Base-by-base conservation (phyloP, 2,113 vertebrate species). In the Oncorhynchus masou region DNA sequence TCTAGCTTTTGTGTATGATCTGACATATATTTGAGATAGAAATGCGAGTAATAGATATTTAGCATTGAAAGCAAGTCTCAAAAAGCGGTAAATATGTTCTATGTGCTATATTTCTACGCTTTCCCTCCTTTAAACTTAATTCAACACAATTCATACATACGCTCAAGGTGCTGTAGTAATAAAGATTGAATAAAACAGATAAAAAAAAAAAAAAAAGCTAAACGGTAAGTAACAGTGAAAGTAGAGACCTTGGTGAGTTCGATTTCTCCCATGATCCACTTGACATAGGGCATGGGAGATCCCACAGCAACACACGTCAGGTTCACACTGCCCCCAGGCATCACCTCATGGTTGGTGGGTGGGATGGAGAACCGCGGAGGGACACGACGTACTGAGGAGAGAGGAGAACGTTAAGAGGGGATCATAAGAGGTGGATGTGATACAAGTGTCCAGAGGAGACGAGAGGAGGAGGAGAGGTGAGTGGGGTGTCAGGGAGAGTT, bases 291-390 rank as follows among this genome's bases (percentile, higher is more conserved):
- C 97, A 98, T 98, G 0, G 97, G 97, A 0, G 97, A 96, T 1
- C 97, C 97, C 83, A 98, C 96, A 0, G 97, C 97, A 67, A 98
- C 97, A 0, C 97, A 98, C 0, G 97, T 98, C 84, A 98, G 91
- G 88, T 98, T 98, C 86, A 98, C 95, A 0, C 95, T 98, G 88
- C 97, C 97, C 0, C 97, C 96, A 0, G 97, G 96, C 96, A 98
- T 98, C 91, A 98, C 96, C 91, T 98, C 96, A 7, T 97, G 95
- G 91, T 95, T 96, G 89, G 94, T 96, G 31, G 97, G 97, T 81
- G 96, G 96, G 88, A 98, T 98, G 84, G 96, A 97, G 94, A 98
- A 98, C 81, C 96, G 94, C 76, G 97, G 97, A 77, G 96, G 95
- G 84, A 98, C 96, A 59, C 96, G 94, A 68, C 97, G 96, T 87